Base-by-base conservation (phyloP, 2,888 invertebrate species). In the Thumatha senex region DNA sequence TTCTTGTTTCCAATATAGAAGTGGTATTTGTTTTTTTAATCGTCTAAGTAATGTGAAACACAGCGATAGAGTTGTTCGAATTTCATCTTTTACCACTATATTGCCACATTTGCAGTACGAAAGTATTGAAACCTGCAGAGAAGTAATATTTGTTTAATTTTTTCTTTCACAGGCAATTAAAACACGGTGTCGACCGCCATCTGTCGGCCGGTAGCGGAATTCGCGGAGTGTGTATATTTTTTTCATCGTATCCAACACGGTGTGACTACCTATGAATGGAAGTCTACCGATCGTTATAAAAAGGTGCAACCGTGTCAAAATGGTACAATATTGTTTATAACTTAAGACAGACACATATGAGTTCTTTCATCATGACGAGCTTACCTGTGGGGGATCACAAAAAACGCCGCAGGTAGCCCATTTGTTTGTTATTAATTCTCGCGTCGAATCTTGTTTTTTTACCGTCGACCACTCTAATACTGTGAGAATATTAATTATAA, bases 351-450 rank as follows among this genome's bases (percentile, higher is more conserved):
- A 82, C 84, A 78, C 82, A 80, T 84, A 82, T 81, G 84, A 87
- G 86, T 78, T 84, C 85, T 88, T 86, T 87, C 89, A 88, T 88
- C 86, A 84, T 82, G 80, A 75, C 80, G 71, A 71, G 72, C 70
- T 81, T 90, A 89, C 90, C 90, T 91, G 90, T 86, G 82, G 82
- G 82, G 80, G 81, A 78, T 70, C 80, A 90, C 89, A 91, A 91
- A 91, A 91, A 91, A 89, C 86, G 74, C 84, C 78, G 83, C 91
- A 91, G 91, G 91, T 91, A 91, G 91, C 90, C 85, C 90, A 91
- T 91, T 91, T 91, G 91, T 91, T 91, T 91, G 89, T 91, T 91
- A 91, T 91, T 90, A 91, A 91, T 89, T 90, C 91, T 89, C 88
- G 89, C 87, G 82, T 88, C 87, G 88, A 84, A 85, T 84, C 82